These are phyloP conservation scores for Eulithis testata DNA, from an alignment of 2,888 invertebrate species.

Conservation along the genomic window DNA sequence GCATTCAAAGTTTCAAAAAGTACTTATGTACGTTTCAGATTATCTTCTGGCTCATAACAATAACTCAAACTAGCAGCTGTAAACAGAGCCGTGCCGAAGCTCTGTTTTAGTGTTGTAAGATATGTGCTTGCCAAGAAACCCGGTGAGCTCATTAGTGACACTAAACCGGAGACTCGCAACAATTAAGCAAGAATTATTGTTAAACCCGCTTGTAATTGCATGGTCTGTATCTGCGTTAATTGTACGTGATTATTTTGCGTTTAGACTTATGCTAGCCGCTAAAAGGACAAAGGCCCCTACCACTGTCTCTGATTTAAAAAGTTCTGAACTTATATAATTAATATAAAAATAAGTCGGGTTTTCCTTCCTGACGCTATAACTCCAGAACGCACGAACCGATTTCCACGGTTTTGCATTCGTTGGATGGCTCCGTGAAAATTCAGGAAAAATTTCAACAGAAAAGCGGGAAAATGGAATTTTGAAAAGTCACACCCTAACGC, in stretches of 20 bases:
- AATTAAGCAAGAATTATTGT: constrained; percentile 44
- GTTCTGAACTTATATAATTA: too few species aligned
- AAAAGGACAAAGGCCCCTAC: neutral
- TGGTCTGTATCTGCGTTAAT: constrained; percentile 33
- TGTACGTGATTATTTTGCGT: constrained; percentile 29
- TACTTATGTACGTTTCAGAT: too few species aligned
- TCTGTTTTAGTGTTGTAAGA: constrained; percentile 63
- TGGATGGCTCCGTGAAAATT: too few species aligned
- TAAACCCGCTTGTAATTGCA: constrained; percentile 41
- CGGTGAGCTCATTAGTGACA: constrained; percentile 68
- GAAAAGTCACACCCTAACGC: too few species aligned
- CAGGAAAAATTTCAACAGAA: too few species aligned
- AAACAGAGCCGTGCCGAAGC: constrained; percentile 36
- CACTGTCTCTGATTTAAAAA: too few species aligned
- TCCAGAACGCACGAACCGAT: too few species aligned
- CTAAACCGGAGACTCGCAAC: constrained; percentile 46
- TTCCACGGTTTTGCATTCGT: too few species aligned
- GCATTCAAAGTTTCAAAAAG: too few species aligned
- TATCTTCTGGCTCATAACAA: neutral
- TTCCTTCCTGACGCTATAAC: too few species aligned
- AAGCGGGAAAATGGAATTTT: too few species aligned
- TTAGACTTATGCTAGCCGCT: constrained; percentile 21
- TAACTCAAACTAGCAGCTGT: constrained; percentile 20
- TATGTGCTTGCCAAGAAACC: constrained; percentile 69
- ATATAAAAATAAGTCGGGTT: too few species aligned